Conservation (phyloP, 2,113 vertebrate genomes). For the Tyrannus savana region DNA sequence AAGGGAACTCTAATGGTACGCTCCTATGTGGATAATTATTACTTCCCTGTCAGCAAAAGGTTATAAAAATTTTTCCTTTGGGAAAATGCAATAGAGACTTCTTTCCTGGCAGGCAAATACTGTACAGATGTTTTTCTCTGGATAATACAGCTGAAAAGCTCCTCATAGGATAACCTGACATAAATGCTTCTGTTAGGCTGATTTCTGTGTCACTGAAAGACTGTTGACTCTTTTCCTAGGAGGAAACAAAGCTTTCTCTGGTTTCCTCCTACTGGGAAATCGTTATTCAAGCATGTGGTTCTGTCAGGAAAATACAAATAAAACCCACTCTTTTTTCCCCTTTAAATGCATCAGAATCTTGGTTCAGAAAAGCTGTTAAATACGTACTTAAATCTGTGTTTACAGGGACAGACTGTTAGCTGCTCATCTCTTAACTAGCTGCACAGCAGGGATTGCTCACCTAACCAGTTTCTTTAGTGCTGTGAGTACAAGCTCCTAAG, state of each 20-base stretch:
- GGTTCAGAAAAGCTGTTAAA: not conserved
- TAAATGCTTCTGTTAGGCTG: constrained; percentile 21
- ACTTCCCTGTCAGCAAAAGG: constrained; percentile 66
- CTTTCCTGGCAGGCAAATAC: constrained; percentile 48
- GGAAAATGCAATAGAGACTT: constrained; percentile 45
- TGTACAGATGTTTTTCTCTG: constrained; percentile 58
- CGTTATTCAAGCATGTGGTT: not conserved
- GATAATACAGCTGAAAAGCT: constrained; percentile 36
- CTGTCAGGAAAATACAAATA: not conserved
- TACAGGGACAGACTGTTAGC: not conserved
- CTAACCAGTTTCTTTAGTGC: not conserved
- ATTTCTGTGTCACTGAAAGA: constrained; percentile 37
- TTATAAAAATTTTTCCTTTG: constrained; percentile 64
- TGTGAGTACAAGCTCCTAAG: not conserved
- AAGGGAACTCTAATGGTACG: constrained; percentile 48
- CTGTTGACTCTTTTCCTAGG: not conserved
- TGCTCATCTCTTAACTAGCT: not conserved
- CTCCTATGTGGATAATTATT: constrained; percentile 67
- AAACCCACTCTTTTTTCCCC: not conserved
- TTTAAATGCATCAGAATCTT: not conserved
- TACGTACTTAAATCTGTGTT: not conserved
- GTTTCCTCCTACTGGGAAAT: constrained; percentile 3
- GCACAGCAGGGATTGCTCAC: not conserved
- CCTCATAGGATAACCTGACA: constrained; percentile 56
- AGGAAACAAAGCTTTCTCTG: constrained; percentile 9